These are phyloP conservation scores for Notiomystis cincta DNA, from an alignment of 2,113 vertebrate species.

Conservation along the genomic window DNA sequence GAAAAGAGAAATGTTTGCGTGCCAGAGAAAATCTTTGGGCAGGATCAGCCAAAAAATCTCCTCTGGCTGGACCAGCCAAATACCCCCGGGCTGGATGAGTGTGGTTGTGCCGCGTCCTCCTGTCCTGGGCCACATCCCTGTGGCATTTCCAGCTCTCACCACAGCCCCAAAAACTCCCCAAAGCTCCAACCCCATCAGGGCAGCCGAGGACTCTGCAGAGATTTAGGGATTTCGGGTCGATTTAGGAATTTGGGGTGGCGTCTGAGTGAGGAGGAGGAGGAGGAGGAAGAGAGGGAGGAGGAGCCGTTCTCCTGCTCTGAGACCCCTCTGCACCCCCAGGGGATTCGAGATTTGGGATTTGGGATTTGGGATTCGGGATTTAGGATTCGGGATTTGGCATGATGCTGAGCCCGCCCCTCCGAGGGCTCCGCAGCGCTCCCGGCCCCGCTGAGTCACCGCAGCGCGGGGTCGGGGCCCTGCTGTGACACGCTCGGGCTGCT, in stretches of 20 bases:
- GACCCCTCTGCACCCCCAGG: too few species aligned
- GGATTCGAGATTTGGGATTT: not conserved
- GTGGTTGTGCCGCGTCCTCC: fast-evolving
- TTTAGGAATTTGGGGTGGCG: not conserved
- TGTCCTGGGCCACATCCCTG: not conserved
- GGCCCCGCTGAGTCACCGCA: not conserved
- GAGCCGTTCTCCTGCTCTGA: not conserved
- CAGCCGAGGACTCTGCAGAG: fast-evolving
- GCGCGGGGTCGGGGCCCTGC: not conserved
- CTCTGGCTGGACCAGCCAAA: not conserved
- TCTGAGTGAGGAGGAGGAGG: not conserved
- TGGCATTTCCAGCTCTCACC: not conserved
- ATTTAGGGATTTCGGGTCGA: not conserved
- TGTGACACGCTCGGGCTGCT: not conserved
- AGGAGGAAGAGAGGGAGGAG: not conserved
- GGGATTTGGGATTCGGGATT: not conserved
- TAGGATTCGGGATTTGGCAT: not conserved
- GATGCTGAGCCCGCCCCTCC: not conserved
- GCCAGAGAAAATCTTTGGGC: not conserved
- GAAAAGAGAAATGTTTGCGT: not conserved
- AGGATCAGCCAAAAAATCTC: not conserved
- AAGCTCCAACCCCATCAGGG: not conserved
- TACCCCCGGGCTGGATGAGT: fast-evolving
- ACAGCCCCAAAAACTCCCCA: not conserved
- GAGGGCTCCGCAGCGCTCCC: not conserved